Percentiles rank a stretch among this genome's conserved stretches.
Conservation (phyloP, 2,797 vertebrate species). For the Cottoperca gobio region DNA sequence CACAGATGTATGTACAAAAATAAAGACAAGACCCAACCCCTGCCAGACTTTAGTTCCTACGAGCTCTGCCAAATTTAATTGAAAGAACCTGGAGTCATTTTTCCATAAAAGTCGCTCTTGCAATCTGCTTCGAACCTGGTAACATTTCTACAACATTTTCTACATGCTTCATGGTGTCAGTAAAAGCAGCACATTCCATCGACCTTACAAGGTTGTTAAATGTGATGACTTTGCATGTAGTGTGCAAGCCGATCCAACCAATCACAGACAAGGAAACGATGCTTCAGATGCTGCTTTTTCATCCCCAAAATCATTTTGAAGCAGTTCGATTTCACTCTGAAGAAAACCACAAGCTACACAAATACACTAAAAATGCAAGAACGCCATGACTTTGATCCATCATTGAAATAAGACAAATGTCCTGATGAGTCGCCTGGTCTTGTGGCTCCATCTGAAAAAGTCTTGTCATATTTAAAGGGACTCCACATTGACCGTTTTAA, state of each 20-base stretch:
- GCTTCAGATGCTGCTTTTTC: neutral
- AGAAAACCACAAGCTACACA: neutral
- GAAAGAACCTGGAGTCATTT: neutral
- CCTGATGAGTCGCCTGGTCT: neutral
- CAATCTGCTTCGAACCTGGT: neutral
- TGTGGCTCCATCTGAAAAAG: neutral
- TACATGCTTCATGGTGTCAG: neutral
- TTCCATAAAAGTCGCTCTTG: neutral
- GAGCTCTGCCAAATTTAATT: neutral
- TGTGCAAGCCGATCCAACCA: neutral
- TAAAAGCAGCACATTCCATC: neutral
- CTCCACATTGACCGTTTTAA: neutral
- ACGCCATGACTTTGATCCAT: neutral
- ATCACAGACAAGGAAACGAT: neutral
- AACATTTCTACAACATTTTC: neutral
- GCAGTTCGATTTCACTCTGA: neutral
- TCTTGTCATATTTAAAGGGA: neutral
- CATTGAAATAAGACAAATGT: neutral
- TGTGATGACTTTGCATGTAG: neutral
- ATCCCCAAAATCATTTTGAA: neutral
- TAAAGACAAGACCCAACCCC: neutral
- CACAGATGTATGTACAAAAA: constrained; percentile 8
- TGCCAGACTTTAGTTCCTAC: neutral
- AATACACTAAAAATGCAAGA: neutral
- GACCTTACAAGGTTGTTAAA: neutral